Evolutionary conservation across 2,113 vertebrate species (phyloP).

Genomic region (Ivindomyrus marchei): DNA sequence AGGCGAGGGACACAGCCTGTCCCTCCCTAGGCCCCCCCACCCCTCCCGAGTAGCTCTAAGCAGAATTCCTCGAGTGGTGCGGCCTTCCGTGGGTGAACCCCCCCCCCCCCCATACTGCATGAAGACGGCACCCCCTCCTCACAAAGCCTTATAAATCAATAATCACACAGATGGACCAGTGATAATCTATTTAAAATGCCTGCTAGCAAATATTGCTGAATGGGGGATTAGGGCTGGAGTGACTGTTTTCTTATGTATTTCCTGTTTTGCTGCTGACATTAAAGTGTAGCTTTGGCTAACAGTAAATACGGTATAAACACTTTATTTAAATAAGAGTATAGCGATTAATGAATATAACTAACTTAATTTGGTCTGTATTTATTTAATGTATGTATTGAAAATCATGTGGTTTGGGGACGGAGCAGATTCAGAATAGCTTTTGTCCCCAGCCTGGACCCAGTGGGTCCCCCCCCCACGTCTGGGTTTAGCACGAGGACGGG

Average conservation of each 20-base stretch:
- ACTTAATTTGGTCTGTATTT: neutral
- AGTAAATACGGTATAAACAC: neutral
- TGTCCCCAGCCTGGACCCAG: neutral
- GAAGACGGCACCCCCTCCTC: slow-evolving; percentile 88
- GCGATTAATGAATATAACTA: neutral
- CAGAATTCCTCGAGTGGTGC: neutral
- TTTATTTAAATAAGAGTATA: neutral
- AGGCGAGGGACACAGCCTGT: neutral
- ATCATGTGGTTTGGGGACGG: neutral
- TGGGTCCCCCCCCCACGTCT: slow-evolving; percentile 41
- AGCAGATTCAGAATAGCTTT: neutral
- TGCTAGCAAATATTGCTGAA: slow-evolving; percentile 99
- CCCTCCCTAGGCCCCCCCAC: slow-evolving; percentile 15
- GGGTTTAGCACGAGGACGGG: slow-evolving; percentile 68
- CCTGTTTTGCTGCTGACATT: slow-evolving; percentile 27
- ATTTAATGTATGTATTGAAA: neutral
- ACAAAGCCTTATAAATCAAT: slow-evolving; percentile 99
- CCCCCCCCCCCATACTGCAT: slow-evolving; percentile 84
- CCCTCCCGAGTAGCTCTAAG: neutral
- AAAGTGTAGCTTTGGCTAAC: neutral
- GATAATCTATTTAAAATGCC: slow-evolving; percentile 99
- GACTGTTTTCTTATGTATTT: slow-evolving; percentile 64
- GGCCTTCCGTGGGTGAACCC: slow-evolving; percentile 26
- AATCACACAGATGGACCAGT: slow-evolving; percentile 99
- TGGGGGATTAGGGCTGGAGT: slow-evolving; percentile 96